Base-by-base conservation (phyloP, 2,797 vertebrate genomes). In the Clarias platycephalus region DNA sequence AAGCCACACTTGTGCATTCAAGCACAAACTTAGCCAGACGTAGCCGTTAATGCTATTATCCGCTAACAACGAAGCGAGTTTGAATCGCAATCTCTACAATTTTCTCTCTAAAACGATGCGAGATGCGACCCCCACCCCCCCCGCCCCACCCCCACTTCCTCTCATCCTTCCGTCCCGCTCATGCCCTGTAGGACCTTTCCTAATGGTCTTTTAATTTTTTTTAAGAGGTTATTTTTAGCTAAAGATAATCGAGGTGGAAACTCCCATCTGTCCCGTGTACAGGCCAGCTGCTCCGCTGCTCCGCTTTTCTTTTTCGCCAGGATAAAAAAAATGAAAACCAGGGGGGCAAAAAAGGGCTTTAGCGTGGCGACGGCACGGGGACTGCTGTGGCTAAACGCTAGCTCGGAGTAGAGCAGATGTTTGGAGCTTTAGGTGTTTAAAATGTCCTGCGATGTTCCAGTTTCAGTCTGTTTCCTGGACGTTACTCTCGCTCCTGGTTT, bases 191-290 rank as follows among this genome's bases (percentile, higher is more conserved):
- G 89, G 62, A 91, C 88, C 86, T 74, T 89, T 94, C 94, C 94
- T 94, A 90, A 91, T 89, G 93, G 93, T 94, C 93, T 92, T 95
- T 95, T 94, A 93, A 95, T 94, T 95, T 96, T 94, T 95, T 95
- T 95, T 94, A 92, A 93, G 91, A 84, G 85, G 89, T 88, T 95
- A 95, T 95, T 94, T 96, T 95, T 95, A 95, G 94, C 76, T 89
- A 88, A 92, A 94, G 95, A 95, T 95, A 95, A 96, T 94, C 91
- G 94, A 95, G 94, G 95, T 95, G 95, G 94, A 96, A 96, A 95
- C 93, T 93, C 95, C 95, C 95, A 96, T 95, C 95, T 95, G 95
- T 93, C 94, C 93, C 90, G 91, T 92, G 94, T 93, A 91, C 91
- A 92, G 92, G 94, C 93, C 95, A 96, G 95, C 94, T 96, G 95